Conservation (phyloP, 2,113 vertebrate species). For the Hylia prasina region DNA sequence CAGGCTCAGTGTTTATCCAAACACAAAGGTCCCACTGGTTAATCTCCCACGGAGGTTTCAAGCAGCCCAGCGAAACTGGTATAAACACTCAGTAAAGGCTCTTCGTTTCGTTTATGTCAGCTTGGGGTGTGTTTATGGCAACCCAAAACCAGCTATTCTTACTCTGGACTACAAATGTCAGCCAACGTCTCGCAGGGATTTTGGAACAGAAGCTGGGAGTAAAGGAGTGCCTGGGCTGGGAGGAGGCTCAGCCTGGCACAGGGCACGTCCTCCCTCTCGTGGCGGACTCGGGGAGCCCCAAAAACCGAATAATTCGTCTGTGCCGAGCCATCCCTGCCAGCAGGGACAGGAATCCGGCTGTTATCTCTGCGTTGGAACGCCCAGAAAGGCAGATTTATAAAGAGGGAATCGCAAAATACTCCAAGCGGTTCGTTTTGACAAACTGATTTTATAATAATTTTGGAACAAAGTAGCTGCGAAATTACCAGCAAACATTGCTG, state of each 20-base stretch:
- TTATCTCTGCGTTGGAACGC: neutral
- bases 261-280: conserved; percentile 38
- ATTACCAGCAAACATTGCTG: neutral
- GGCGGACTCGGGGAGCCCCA: neutral
- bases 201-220: neutral
- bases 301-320: neutral
- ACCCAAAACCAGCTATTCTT: conserved; percentile 5
- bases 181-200: conserved; percentile 16
- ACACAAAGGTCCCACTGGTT: neutral
- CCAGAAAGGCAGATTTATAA: neutral
- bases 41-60: neutral
- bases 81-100: conserved; percentile 4
- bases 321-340: neutral
- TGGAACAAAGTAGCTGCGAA: neutral
- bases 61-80: neutral
- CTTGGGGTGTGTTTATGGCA: conserved; percentile 34
- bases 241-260: neutral
- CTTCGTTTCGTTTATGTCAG: conserved; percentile 10
- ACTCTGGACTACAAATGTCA: neutral
- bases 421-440: neutral
- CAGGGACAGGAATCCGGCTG: neutral
- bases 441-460: neutral
- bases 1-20: conserved; percentile 12
- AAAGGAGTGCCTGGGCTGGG: neutral
- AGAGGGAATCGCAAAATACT: neutral